Conservation (phyloP, 1,140 invertebrate genomes). For the Ylistrum balloti region DNA sequence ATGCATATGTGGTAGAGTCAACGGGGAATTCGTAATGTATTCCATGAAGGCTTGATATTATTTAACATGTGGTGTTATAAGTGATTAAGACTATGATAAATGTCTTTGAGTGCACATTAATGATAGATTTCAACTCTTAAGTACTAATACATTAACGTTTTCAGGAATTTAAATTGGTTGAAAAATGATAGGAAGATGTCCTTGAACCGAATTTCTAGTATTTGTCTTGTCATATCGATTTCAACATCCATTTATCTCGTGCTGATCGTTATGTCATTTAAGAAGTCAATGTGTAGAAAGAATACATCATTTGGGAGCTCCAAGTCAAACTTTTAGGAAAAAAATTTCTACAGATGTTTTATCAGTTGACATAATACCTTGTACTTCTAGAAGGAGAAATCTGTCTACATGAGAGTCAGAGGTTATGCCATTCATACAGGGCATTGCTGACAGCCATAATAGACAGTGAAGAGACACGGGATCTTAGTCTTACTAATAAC, state of each 20-base stretch:
- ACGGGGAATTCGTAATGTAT: too few species aligned
- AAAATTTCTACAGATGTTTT: neutral
- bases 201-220: neutral
- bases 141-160: conserved; percentile 5
- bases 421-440: neutral
- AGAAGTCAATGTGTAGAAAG: neutral
- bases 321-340: neutral
- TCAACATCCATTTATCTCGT: neutral
- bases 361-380: neutral
- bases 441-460: neutral
- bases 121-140: neutral
- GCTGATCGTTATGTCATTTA: neutral
- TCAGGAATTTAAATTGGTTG: neutral
- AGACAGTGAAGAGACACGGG: neutral
- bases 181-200: conserved; percentile 39
- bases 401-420: neutral
- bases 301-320: conserved; percentile 4
- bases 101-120: neutral
- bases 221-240: neutral
- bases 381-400: neutral
- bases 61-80: too few species aligned
- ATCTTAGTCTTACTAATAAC: neutral
- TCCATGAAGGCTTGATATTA: too few species aligned
- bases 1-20: too few species aligned
- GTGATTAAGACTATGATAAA: neutral